Conservation (phyloP, 1,140 invertebrate genomes). For the Laupala kohalensis region DNA sequence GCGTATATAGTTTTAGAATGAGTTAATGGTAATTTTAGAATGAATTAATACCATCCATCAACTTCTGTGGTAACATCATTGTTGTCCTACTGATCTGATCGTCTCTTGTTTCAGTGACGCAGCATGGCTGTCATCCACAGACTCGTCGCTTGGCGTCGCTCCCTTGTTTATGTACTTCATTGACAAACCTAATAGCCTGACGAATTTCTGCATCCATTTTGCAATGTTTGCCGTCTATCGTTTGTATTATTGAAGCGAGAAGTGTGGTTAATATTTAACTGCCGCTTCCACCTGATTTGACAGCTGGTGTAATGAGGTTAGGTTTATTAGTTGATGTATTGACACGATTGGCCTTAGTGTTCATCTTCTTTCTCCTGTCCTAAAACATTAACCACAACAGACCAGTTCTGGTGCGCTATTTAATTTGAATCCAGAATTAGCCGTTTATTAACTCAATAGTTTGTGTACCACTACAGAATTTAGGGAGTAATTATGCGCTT, state of each 20-base stretch:
- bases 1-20: no score
- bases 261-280: not conserved
- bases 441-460: not conserved
- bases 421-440: not conserved
- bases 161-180: not conserved
- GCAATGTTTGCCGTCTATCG: not conserved
- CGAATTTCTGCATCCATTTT: not conserved
- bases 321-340: not conserved
- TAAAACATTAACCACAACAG: no score
- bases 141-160: not conserved
- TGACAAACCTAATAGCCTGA: not conserved
- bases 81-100: no score
- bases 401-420: no score
- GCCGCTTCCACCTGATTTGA: not conserved
- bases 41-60: no score
- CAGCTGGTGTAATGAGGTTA: not conserved
- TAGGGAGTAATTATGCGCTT: not conserved
- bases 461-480: not conserved
- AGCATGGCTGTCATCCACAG: no score
- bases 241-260: not conserved
- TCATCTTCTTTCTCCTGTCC: not conserved
- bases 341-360: not conserved
- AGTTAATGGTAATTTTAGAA: no score
- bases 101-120: no score
- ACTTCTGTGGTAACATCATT: no score